phyloP scores from a whole-genome alignment of 2,113 vertebrate species.

The Varanus salvator region DNA sequence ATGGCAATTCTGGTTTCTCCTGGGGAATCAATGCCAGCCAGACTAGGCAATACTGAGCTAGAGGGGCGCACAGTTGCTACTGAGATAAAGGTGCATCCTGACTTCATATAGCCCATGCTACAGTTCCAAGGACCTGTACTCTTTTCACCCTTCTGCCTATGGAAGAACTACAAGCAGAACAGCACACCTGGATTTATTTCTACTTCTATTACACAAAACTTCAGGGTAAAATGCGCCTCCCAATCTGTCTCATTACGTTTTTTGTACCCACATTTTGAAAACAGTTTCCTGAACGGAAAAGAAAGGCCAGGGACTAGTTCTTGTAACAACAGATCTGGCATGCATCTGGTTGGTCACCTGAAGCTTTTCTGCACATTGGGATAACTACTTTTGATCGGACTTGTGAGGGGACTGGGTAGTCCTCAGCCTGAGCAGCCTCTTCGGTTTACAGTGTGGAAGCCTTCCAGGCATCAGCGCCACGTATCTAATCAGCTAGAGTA shows the following conservation, averaged over 20 bases:
- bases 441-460: neutral
- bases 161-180: neutral
- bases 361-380: neutral
- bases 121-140: neutral
- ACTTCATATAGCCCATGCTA: neutral
- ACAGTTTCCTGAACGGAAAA: neutral
- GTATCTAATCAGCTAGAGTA: neutral
- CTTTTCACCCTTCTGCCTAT: neutral
- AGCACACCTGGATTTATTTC: neutral
- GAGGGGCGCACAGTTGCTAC: neutral
- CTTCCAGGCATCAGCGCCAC: neutral
- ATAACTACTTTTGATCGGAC: neutral
- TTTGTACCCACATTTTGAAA: neutral
- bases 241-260: neutral
- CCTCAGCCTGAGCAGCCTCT: neutral
- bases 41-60: neutral
- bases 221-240: neutral
- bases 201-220: neutral
- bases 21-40: neutral
- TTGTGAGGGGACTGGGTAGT: neutral
- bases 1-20: neutral
- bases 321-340: fast-evolving
- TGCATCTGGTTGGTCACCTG: neutral
- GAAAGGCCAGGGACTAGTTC: fast-evolving
- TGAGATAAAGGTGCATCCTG: too few relatives aligned